Base-by-base conservation (phyloP, 2,113 vertebrate genomes). In the Melozone crissalis region DNA sequence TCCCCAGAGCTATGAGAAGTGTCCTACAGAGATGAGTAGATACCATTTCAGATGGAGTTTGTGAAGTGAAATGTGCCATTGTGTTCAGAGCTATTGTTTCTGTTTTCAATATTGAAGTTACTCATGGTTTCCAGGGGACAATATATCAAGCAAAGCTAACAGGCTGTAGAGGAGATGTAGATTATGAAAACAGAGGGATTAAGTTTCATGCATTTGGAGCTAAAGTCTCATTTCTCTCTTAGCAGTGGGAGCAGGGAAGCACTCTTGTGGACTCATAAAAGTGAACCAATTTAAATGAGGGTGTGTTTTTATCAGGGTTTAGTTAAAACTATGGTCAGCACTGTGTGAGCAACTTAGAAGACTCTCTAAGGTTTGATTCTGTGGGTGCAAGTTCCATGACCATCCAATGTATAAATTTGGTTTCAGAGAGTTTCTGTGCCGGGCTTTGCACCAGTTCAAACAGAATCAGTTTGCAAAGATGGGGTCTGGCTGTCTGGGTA, bases 71-170 rank as follows among this genome's bases (percentile, higher is more conserved):
- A 94, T 89, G 84, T 87, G 52, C 89, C 82, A 75, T 96, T 97
- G 95, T 95, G 66, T 94, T 96, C 0, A 0, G 73, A 94, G 66
- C 84, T 94, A 90, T 97, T 96, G 94, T 96, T 95, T 95, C 96
- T 96, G 92, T 61, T 97, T 96, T 88, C 90, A 95, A 68, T 95
- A 95, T 96, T 93, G 84, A 89, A 93, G 81, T 94, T 85, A 87
- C 86, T 95, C 5, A 23, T 83, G 84, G 86, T 96, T 96, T 97
- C 93, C 71, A 83, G 65, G 83, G 95, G 49, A 88, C 93, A 95
- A 88, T 94, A 95, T 92, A 83, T 95, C 91, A 96, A 89, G 89
- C 72, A 75, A 92, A 95, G 69, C 88, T 95, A 93, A 96, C 85
- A 90, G 83, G 80, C 94, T 84, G 81, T 84, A 85, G 90, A 84